phyloP scores from a whole-genome alignment of 2,113 vertebrate species.

The Okapia johnstoni region DNA sequence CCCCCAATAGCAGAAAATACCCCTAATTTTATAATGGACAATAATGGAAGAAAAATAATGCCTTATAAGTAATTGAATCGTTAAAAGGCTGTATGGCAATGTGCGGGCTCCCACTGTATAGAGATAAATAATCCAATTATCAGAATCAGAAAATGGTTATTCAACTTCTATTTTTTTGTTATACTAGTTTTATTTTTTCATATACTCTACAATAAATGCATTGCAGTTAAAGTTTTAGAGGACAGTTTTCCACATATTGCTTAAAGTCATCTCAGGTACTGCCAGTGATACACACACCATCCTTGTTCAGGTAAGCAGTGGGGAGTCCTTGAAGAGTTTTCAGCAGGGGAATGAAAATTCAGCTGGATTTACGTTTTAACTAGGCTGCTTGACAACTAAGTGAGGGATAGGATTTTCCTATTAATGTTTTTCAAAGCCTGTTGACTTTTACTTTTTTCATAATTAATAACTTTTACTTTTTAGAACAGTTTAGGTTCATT shows the following conservation, averaged over 20 bases:
- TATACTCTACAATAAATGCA: background rate
- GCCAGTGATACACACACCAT: background rate
- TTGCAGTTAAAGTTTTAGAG: background rate
- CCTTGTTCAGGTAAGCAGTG: background rate
- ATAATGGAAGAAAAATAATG: background rate
- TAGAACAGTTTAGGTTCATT: background rate
- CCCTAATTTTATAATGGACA: background rate
- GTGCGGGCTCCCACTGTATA: background rate
- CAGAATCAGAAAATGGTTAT: background rate
- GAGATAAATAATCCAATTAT: background rate
- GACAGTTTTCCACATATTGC: background rate
- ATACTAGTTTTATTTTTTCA: background rate
- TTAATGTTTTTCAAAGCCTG: background rate
- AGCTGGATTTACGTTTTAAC: background rate
- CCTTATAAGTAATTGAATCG: background rate
- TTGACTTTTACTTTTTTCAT: background rate
- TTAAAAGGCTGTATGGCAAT: background rate
- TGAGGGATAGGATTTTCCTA: background rate
- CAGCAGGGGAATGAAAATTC: background rate
- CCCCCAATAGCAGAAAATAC: background rate
- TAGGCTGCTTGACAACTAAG: background rate
- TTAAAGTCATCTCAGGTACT: background rate
- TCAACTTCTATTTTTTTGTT: background rate
- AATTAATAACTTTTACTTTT: slow-evolving; percentile 12
- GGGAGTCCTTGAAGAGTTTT: background rate